These are phyloP conservation scores for Xiphorhynchus erythropygius DNA, from an alignment of 2,797 vertebrate species.

Conservation along the genomic window DNA sequence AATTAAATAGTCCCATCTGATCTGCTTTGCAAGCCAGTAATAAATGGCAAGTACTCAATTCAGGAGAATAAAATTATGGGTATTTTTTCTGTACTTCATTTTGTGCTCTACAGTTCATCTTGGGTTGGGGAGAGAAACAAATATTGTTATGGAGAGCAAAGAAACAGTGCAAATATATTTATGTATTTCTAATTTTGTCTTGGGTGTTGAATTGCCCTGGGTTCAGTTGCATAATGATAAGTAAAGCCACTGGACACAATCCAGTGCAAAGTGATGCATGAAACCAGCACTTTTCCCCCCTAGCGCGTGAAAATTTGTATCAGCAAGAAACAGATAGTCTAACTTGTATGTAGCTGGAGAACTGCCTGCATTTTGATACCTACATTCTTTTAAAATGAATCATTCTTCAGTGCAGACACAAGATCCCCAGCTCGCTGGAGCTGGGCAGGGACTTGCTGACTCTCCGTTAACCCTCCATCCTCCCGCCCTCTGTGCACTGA, in stretches of 20 bases:
- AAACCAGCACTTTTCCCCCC: slow-evolving; percentile 44
- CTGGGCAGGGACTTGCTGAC: not conserved
- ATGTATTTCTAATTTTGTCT: slow-evolving; percentile 66
- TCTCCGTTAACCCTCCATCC: not conserved
- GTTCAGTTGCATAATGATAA: slow-evolving; percentile 63
- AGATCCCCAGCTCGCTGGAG: not conserved
- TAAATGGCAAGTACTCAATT: not conserved
- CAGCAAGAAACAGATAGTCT: slow-evolving; percentile 63
- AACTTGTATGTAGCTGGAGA: slow-evolving; percentile 29
- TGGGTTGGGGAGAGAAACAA: slow-evolving; percentile 11
- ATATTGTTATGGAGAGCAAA: slow-evolving; percentile 50
- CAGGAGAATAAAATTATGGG: not conserved
- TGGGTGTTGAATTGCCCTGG: slow-evolving; percentile 48
- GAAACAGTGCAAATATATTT: slow-evolving; percentile 50
- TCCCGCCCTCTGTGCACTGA: not conserved
- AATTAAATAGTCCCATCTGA: not conserved
- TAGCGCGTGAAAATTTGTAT: slow-evolving; percentile 58
- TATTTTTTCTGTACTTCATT: not conserved
- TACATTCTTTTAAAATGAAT: slow-evolving; percentile 53
- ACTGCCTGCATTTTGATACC: slow-evolving; percentile 48
- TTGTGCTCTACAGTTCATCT: not conserved
- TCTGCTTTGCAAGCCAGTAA: not conserved
- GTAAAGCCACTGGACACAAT: slow-evolving; percentile 58
- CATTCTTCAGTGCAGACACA: slow-evolving; percentile 48
- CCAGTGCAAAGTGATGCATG: slow-evolving; percentile 59